phyloP scores from a whole-genome alignment of 2,888 invertebrate species.

The Polymixis flavicincta region DNA sequence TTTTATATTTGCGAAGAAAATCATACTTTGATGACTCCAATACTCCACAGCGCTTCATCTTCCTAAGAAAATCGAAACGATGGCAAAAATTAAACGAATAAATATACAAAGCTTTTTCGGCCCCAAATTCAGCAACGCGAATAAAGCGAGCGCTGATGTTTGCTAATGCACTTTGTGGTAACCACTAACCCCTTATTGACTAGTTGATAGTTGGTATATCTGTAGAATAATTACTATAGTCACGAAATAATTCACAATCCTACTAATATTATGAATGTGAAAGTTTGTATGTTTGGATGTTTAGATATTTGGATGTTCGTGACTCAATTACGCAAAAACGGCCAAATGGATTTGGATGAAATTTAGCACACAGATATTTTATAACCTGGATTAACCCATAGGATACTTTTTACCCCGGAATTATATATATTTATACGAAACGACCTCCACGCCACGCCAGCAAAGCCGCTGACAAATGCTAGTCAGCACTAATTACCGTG shows the following conservation, averaged over 20 bases:
- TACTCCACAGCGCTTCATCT: neutral
- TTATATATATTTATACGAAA: too few relatives aligned
- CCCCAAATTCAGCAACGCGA: neutral
- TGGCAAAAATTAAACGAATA: neutral
- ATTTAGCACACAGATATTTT: too few relatives aligned
- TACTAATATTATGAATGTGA: too few relatives aligned
- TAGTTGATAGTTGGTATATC: neutral
- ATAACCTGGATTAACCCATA: too few relatives aligned
- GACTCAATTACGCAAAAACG: too few relatives aligned
- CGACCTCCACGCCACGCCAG: too few relatives aligned
- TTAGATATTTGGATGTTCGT: too few relatives aligned
- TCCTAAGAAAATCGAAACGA: neutral
- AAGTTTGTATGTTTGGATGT: too few relatives aligned
- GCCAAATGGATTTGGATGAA: too few relatives aligned
- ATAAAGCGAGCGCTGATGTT: neutral
- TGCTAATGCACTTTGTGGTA: slow-evolving; percentile 6
- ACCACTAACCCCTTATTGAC: neutral
- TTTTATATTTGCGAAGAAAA: neutral
- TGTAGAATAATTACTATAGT: too few relatives aligned
- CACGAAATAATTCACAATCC: neutral
- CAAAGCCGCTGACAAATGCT: too few relatives aligned
- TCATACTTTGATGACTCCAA: neutral
- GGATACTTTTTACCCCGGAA: too few relatives aligned
- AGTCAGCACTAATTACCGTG: neutral
- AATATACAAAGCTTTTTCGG: neutral